A percentile compares a stretch with the other conserved stretches of the same genome.
Conservation (phyloP, 2,888 invertebrate species). For the Alloscopus bannaensis region DNA sequence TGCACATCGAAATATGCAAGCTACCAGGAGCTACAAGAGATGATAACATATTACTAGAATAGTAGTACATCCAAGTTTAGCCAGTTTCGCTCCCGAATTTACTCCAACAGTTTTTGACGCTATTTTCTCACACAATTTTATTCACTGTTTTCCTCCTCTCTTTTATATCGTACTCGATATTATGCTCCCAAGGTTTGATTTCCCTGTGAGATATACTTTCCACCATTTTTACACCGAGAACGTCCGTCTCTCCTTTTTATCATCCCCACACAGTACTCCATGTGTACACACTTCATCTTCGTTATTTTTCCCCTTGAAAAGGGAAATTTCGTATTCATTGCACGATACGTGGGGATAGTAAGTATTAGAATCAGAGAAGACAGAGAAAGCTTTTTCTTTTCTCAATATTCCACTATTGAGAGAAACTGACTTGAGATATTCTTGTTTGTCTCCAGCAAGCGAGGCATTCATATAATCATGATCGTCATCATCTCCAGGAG, state of each 20-base stretch:
- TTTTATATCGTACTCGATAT: not conserved
- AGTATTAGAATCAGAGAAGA: constrained; percentile 42
- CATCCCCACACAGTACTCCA: not conserved
- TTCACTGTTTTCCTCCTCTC: not conserved
- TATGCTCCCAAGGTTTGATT: not conserved
- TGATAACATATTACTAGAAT: no score
- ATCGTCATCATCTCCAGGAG: constrained; percentile 17
- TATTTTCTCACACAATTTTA: not conserved
- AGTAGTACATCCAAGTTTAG: no score
- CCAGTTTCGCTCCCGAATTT: no score
- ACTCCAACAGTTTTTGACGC: not conserved
- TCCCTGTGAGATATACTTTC: no score
- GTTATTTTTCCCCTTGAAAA: constrained; percentile 40
- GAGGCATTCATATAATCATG: constrained; percentile 25
- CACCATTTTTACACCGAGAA: not conserved
- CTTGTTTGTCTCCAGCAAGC: constrained; percentile 35
- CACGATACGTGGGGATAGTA: constrained; percentile 53
- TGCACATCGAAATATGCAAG: no score
- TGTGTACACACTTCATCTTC: not conserved
- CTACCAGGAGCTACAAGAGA: no score
- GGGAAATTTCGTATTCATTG: constrained; percentile 57
- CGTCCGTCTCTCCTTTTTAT: constrained; percentile 10
- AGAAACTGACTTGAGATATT: constrained; percentile 7
- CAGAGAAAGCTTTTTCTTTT: constrained; percentile 37
- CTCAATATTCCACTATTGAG: no score